Evolutionary conservation across 2,797 vertebrate genomes (phyloP), one percentile per base, ranked within the genome.

Genomic region (Bovichtus variegatus): DNA sequence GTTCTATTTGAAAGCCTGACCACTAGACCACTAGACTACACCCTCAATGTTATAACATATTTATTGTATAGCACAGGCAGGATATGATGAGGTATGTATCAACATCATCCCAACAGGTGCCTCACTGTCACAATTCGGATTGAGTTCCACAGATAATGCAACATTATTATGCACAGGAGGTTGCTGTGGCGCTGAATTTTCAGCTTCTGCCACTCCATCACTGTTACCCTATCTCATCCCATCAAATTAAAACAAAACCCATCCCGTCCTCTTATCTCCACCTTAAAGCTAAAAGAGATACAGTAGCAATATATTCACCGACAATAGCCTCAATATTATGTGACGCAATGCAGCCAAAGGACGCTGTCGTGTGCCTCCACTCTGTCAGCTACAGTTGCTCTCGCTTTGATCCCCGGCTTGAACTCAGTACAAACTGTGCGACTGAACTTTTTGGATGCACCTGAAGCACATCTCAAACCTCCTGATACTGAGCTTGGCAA

Each of bases 341-440:
- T 79, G 66, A 77, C 55, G 66, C 70, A 78, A 47, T 36, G 9
- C 67, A 76, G 25, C 7, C 40, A 67, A 15, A 29, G 74, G 19
- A 61, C 21, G 0, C 21, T 57, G 43, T 53, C 15, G 19, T 53
- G 18, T 5, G 9, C 36, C 57, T 36, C 29, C 1, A 10, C 1
- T 51, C 21, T 49, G 6, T 43, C 38, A 19, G 40, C 27, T 16
- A 21, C 54, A 71, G 25, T 71, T 41, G 13, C 10, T 63, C 7
- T 58, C 2, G 5, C 59, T 80, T 60, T 68, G 64, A 73, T 80
- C 19, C 36, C 15, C 51, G 51, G 61, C 27, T 68, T 53, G 38
- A 64, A n/a, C 27, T 51, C 16, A n/a, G 12, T 21, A 10, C 25
- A 64, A 53, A 27, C 23, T 67, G 34, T 62, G 46, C 71, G 18